Conservation (phyloP, 2,797 vertebrate genomes). For the Epinephelus awoara region DNA sequence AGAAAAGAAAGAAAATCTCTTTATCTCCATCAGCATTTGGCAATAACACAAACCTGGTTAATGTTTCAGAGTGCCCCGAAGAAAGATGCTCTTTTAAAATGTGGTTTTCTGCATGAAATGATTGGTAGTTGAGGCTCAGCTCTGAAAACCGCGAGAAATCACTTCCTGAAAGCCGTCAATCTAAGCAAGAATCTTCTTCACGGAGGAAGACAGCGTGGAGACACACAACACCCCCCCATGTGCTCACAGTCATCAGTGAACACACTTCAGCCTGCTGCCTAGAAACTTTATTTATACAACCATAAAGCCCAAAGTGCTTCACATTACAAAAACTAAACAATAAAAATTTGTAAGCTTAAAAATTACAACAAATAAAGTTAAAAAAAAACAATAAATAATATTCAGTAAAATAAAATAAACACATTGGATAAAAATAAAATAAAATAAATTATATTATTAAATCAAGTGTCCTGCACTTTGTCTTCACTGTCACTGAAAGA, state of each 20-base stretch:
- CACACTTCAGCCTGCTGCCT: too few species aligned
- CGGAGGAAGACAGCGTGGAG: slow-evolving; percentile 55
- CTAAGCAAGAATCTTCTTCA: slow-evolving; percentile 63
- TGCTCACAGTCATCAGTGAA: slow-evolving; percentile 3
- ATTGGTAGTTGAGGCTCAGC: slow-evolving; percentile 57
- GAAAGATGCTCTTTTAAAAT: slow-evolving; percentile 49
- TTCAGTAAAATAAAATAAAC: too few species aligned
- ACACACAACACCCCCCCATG: slow-evolving; percentile 23
- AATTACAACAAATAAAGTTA: too few species aligned
- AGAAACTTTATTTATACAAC: too few species aligned
- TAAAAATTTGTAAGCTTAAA: too few species aligned
- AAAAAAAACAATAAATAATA: too few species aligned
- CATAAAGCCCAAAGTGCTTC: too few species aligned
- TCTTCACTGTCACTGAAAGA: neutral
- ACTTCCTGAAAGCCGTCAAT: slow-evolving; percentile 78
- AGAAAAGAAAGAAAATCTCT: neutral
- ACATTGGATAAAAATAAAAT: too few species aligned
- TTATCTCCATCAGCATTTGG: neutral
- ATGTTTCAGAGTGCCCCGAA: slow-evolving; percentile 21
- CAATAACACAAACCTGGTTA: slow-evolving; percentile 48
- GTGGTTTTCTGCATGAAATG: slow-evolving; percentile 75
- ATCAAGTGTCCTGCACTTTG: slow-evolving; percentile 1
- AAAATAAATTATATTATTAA: neutral
- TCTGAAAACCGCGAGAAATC: slow-evolving; percentile 76
- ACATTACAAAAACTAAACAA: too few species aligned